A percentile compares a stretch with the other conserved stretches of the same genome.
phyloP scores from a whole-genome alignment of 2,113 vertebrate species.

The Solea solea region DNA sequence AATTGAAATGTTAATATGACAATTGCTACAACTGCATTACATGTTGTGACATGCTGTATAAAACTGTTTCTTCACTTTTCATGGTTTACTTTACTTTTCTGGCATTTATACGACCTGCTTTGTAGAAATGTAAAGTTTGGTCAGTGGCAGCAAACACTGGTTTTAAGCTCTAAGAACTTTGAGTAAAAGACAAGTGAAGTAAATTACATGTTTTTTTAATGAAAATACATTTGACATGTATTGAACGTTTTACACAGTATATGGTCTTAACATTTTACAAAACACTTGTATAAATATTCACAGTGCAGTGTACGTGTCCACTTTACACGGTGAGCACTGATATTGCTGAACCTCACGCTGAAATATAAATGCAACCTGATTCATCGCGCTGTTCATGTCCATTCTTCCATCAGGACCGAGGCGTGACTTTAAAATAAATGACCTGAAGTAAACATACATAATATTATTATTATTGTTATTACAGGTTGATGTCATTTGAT shows the following conservation, averaged over 20 bases:
- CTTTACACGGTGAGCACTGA: not conserved
- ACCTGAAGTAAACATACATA: not conserved
- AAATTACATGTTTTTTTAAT: slow-evolving; percentile 49
- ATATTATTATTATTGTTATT: not conserved
- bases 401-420: not conserved
- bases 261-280: slow-evolving; percentile 42
- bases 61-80: too few species aligned
- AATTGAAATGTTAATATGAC: too few species aligned
- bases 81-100: too few species aligned
- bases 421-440: fast-evolving
- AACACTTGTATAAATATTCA: slow-evolving; percentile 15
- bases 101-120: too few species aligned
- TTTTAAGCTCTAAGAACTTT: too few species aligned
- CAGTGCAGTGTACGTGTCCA: not conserved
- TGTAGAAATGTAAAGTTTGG: too few species aligned
- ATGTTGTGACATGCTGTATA: too few species aligned
- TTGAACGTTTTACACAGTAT: slow-evolving; percentile 41
- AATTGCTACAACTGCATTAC: too few species aligned
- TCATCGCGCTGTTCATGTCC: not conserved
- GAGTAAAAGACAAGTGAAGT: not conserved
- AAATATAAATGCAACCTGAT: not conserved
- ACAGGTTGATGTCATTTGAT: not conserved
- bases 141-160: too few species aligned
- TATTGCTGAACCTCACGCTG: fast-evolving
- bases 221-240: slow-evolving; percentile 53